Conservation (phyloP, 2,113 vertebrate species). For the Poecile atricapillus region DNA sequence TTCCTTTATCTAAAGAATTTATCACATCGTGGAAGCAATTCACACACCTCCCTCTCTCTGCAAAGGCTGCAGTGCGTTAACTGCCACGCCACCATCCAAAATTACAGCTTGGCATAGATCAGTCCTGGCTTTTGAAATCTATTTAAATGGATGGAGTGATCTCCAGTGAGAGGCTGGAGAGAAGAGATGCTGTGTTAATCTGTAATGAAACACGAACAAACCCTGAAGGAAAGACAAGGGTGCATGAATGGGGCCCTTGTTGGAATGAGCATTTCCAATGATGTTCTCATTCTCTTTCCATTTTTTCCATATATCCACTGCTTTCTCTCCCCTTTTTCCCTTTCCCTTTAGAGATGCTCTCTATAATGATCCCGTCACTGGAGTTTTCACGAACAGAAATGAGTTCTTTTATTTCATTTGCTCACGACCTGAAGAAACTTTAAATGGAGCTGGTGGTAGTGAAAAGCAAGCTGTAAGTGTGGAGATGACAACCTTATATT, state of each 20-base stretch:
- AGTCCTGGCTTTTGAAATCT: slow-evolving; percentile 26
- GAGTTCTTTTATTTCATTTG: slow-evolving; percentile 27
- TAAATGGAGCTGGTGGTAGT: slow-evolving; percentile 1
- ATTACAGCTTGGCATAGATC: slow-evolving; percentile 15
- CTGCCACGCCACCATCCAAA: neutral
- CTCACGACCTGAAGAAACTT: slow-evolving; percentile 17
- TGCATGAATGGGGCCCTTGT: slow-evolving; percentile 32
- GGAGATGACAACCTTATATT: slow-evolving; percentile 62
- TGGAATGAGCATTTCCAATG: slow-evolving; percentile 17
- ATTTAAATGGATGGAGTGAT: slow-evolving; percentile 42
- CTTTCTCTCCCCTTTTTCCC: neutral
- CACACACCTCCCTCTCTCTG: neutral
- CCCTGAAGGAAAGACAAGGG: slow-evolving; percentile 41
- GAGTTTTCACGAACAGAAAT: neutral
- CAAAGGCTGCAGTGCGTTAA: neutral
- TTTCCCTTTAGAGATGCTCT: slow-evolving; percentile 8
- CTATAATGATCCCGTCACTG: neutral
- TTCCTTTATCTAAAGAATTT: slow-evolving; percentile 37
- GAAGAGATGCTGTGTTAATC: slow-evolving; percentile 57
- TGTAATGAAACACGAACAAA: slow-evolving; percentile 46
- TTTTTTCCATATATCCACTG: neutral
- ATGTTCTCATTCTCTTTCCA: slow-evolving; percentile 36
- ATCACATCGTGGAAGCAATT: neutral
- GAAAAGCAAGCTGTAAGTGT: neutral
- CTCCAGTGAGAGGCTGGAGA: neutral